Evolutionary conservation across 2,113 vertebrate genomes (phyloP), one percentile per base, ranked within the genome.

Genomic region (Lepus timidus): DNA sequence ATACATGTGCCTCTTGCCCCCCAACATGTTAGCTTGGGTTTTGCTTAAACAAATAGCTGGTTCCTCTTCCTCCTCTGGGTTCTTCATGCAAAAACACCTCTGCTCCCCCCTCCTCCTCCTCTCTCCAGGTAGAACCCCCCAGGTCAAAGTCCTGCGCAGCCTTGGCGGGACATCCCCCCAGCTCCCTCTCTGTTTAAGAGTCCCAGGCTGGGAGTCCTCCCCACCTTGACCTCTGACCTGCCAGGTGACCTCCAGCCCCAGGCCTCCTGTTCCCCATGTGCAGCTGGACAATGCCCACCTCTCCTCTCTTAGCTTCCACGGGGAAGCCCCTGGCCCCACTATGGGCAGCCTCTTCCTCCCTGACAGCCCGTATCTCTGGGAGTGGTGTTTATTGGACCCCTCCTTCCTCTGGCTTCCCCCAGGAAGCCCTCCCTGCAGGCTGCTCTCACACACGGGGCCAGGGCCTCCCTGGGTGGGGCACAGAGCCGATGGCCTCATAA

Each of bases 401-500:
- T 90, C 67, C 88, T 95, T 93, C 94, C 85, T 17, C 81, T 12
- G n/a, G 49, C 90, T 75, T 65, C 39, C 55, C 74, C 25, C 62
- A 80, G 88, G 87, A 94, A 92, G 94, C 31, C 85, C 87, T 86
- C 86, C 68, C 79, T 91, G 51, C 6, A 4, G 55, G 82, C 74
- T 71, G 79, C 91, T 95, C 82, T 95, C 95, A 83, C 73, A 83
- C 78, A n/a, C 81, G 29, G 13, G 0, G 64, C 86, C 51, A 33
- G 58, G 81, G 95, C 95, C 90, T 95, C 91, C 52, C 44, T 67
- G 90, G 94, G 92, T 76, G 96, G 92, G 88, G 96, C 61, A 27
- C 67, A 85, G n/a, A 76, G 71, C 49, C 36, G n/a, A 94, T 79
- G 88, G 94, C 81, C 94, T 90, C 96, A 96, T 98, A 97, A 98